Percentiles rank a stretch among this genome's conserved stretches.
These are phyloP conservation scores for Lomographa bimaculata DNA, from an alignment of 2,888 invertebrate genomes.

Conservation along the genomic window DNA sequence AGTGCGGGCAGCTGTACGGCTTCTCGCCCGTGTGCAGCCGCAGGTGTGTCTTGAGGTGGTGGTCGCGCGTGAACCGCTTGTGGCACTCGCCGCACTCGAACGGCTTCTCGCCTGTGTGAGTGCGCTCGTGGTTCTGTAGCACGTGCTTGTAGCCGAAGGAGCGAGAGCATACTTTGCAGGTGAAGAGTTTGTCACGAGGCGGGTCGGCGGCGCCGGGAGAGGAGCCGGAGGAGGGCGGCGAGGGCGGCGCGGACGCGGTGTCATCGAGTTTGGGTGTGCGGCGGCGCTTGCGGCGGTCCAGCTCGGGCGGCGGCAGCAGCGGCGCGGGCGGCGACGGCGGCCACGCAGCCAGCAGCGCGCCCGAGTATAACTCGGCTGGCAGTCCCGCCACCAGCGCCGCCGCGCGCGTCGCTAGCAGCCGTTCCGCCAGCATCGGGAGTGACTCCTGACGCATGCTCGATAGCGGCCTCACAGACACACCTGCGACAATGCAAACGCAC, in stretches of 20 bases:
- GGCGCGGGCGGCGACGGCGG: slow-evolving; percentile 83
- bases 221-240: slow-evolving; percentile 77
- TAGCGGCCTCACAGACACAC: slow-evolving; percentile 78
- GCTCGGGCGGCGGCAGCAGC: slow-evolving; percentile 74
- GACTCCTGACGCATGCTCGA: slow-evolving; percentile 79
- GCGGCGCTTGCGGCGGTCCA: slow-evolving; percentile 75
- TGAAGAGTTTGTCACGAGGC: slow-evolving; percentile 92
- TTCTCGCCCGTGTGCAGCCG: slow-evolving; percentile 96
- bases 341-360: slow-evolving; percentile 83
- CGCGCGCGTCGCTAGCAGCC: slow-evolving; percentile 81
- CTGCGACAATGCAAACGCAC: slow-evolving; percentile 38
- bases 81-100: slow-evolving; percentile 96
- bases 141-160: slow-evolving; percentile 98
- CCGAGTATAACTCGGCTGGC: slow-evolving; percentile 86
- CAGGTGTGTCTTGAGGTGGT: slow-evolving; percentile 96
- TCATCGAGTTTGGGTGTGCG: slow-evolving; percentile 75
- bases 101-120: slow-evolving; percentile 97
- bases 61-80: slow-evolving; percentile 96
- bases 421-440: slow-evolving; percentile 75
- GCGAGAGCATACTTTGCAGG: slow-evolving; percentile 93
- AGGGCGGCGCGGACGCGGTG: slow-evolving; percentile 60
- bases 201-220: slow-evolving; percentile 77
- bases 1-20: slow-evolving; percentile 95
- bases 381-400: slow-evolving; percentile 81
- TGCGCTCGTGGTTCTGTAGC: slow-evolving; percentile 96